These are phyloP conservation scores for Spilosoma lubricipeda DNA, from an alignment of 2,888 invertebrate species.

Conservation along the genomic window DNA sequence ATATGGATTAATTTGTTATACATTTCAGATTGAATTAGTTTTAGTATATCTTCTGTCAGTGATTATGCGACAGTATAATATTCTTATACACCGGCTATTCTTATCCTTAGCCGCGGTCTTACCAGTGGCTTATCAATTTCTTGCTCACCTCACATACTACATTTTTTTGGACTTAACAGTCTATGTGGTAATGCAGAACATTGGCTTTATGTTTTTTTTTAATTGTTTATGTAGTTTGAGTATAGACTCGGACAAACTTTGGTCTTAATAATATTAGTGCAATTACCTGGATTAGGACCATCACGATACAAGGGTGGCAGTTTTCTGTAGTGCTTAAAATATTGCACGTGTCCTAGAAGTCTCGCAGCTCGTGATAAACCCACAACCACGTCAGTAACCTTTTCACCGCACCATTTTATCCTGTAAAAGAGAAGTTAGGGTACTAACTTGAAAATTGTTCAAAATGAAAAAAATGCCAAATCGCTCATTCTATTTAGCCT, in stretches of 20 bases:
- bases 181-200: background rate
- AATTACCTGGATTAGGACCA: conserved; percentile 84
- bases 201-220: background rate
- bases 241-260: background rate
- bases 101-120: background rate
- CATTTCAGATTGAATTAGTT: background rate
- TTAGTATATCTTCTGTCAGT: background rate
- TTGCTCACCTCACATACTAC: background rate
- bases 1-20: background rate
- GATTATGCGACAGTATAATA: background rate
- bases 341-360: conserved; percentile 88
- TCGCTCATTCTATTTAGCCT: too few species aligned
- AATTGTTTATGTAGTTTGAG: background rate
- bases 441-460: too few species aligned
- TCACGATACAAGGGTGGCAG: conserved; percentile 82
- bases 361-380: conserved; percentile 76
- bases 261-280: background rate
- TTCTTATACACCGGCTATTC: too few species aligned
- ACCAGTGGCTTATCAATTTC: background rate
- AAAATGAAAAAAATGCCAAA: too few species aligned
- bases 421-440: conserved; percentile 52
- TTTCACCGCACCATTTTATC: conserved; percentile 81
- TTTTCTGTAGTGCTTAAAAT: conserved; percentile 87
- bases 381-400: conserved; percentile 70
- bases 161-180: background rate